A percentile compares a stretch with the other conserved stretches of the same genome.
phyloP scores from a whole-genome alignment of 2,888 invertebrate genomes.

The Drosophila fungiperda region DNA sequence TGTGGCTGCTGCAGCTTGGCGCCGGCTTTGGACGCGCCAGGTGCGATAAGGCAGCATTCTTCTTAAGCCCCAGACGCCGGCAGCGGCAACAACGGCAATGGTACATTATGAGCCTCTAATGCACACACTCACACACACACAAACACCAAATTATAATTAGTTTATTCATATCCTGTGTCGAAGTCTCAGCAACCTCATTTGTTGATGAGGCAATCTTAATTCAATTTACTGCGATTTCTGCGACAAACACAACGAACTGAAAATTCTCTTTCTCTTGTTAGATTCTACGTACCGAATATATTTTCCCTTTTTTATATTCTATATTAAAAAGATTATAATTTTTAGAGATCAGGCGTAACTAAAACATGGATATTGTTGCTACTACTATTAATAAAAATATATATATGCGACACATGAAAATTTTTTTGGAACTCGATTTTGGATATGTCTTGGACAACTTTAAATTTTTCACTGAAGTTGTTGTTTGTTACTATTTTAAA shows the following conservation, averaged over 20 bases:
- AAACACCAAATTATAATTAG: slow-evolving; percentile 74
- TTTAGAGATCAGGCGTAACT: background rate
- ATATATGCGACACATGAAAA: no score
- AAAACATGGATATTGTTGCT: background rate
- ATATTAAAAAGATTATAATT: background rate
- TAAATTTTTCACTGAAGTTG: background rate
- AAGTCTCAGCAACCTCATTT: slow-evolving; percentile 73
- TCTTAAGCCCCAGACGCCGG: slow-evolving; percentile 66
- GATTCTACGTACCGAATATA: background rate
- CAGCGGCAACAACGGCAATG: slow-evolving; percentile 10
- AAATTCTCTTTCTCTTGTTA: slow-evolving; percentile 40
- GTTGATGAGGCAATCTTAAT: slow-evolving; percentile 76
- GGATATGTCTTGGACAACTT: background rate
- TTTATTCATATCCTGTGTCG: slow-evolving; percentile 80
- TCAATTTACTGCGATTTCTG: slow-evolving; percentile 68
- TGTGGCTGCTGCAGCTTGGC: slow-evolving; percentile 58
- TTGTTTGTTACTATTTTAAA: background rate
- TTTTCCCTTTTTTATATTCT: background rate
- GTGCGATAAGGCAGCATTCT: slow-evolving; percentile 78
- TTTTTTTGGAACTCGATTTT: background rate
- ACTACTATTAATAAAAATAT: background rate
- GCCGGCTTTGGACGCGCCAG: slow-evolving; percentile 75
- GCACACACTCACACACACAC: slow-evolving; percentile 47
- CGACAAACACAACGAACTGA: slow-evolving; percentile 30
- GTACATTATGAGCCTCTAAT: slow-evolving; percentile 72